Base-by-base conservation (phyloP, 2,888 invertebrate genomes). In the Brachylomia viminalis region DNA sequence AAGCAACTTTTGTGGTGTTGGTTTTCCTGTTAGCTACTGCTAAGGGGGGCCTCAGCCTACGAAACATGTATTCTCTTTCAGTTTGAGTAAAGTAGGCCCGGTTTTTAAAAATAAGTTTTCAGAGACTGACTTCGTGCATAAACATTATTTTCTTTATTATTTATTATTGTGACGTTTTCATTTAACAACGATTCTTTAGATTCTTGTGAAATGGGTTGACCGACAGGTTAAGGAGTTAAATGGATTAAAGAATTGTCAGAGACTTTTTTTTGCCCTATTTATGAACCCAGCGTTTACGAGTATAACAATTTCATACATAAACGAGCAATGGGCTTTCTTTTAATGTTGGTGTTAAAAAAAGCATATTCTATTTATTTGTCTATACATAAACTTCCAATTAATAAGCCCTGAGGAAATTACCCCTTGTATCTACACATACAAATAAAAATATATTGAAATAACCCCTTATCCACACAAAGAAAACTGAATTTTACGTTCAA, bases 401-500 rank as follows among this genome's bases (percentile, higher is more conserved):
- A 47, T 23, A 47, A 23, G 47, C 30, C 23, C 3, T 33, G 10
- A 23, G 23, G 5, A 15, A 49, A 2, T 47, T 15, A 23, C 23
- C 30, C 0, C 0, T 45, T 45, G 10, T 1, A 1, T 4, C 6
- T 64, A 11, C 13, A 7, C 15, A 38, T 38, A 38, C 0, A 5
- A 38, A 49, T 23, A 30, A 30, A 42, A 30, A 47, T 47, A 23
- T 66, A 23, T 49, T 1, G 33, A 54, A 61, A 67, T 58, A n/a
- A 64, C n/a, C 11, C 2, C 8, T 38, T 47, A 45, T 52, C 6
- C 8, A 15, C 17, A 47, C 56, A 65, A 42, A 65, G 27, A 62
- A 62, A 54, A 65, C 38, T 47, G 52, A 77, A 54, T 72, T 65
- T 69, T 15, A 42, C 47, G 20, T 68, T 81, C 45, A 67, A 81